Percentiles rank a stretch among this genome's conserved stretches.
phyloP scores from a whole-genome alignment of 2,113 vertebrate species.

The Amblyornis subalaris region DNA sequence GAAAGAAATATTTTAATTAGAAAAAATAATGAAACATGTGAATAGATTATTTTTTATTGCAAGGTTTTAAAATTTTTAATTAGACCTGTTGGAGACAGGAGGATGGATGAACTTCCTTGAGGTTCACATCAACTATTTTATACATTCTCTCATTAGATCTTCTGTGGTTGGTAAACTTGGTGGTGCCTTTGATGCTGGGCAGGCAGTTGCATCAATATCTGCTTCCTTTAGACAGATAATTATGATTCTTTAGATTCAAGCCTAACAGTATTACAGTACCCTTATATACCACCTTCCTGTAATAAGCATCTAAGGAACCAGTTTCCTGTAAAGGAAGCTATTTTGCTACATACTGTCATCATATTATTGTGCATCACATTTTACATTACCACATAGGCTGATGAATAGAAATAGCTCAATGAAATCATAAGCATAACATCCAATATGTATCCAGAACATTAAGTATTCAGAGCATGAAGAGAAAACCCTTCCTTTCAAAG shows the following conservation, averaged over 20 bases:
- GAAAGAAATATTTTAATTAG: background rate
- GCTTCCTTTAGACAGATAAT: background rate
- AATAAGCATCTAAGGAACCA: background rate
- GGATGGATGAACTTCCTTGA: background rate
- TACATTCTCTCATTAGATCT: background rate
- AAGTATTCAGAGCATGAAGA: background rate
- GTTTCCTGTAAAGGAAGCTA: background rate
- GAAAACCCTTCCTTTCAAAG: background rate
- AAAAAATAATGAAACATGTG: background rate
- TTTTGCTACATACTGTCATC: background rate
- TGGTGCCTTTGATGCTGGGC: background rate
- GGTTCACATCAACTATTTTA: background rate
- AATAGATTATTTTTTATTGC: background rate
- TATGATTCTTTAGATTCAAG: background rate
- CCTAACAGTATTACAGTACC: background rate
- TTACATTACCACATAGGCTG: background rate
- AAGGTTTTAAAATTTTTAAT: background rate
- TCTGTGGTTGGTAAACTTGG: background rate
- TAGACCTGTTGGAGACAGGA: background rate
- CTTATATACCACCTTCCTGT: background rate
- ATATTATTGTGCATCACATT: background rate
- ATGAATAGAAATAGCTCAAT: background rate
- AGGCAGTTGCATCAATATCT: background rate
- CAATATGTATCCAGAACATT: background rate
- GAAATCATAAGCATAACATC: background rate